phyloP scores from a whole-genome alignment of 2,888 invertebrate genomes.

The Macaria liturata region DNA sequence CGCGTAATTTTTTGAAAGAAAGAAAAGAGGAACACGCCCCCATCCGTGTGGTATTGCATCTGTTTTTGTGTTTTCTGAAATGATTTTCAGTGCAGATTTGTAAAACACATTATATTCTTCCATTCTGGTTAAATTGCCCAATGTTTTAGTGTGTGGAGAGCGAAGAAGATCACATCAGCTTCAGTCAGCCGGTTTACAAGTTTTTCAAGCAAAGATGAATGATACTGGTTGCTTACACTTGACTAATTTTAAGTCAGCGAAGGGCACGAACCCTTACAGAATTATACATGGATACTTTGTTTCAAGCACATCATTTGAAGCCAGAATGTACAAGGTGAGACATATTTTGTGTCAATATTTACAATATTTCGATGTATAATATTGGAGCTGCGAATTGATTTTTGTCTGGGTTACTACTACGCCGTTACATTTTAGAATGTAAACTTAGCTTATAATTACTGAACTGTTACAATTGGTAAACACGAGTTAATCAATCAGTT shows the following conservation, averaged over 20 bases:
- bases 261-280: conserved; percentile 88
- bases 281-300: conserved; percentile 94
- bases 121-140: background rate
- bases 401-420: conserved; percentile 7
- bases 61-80: conserved; percentile 33
- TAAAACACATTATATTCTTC: too few species aligned
- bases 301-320: conserved; percentile 90
- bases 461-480: too few species aligned
- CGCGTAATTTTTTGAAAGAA: conserved; percentile 38
- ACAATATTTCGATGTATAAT: conserved; percentile 37
- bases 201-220: conserved; percentile 77
- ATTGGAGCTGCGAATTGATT: conserved; percentile 30
- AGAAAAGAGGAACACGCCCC: conserved; percentile 41
- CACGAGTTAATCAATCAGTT: too few species aligned
- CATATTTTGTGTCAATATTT: conserved; percentile 9
- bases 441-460: too few species aligned
- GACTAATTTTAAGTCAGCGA: conserved; percentile 89
- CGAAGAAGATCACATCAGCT: conserved; percentile 7
- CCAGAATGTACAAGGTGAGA: conserved; percentile 91
- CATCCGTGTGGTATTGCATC: conserved; percentile 35
- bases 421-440: background rate
- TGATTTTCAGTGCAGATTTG: conserved; percentile 5
- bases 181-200: conserved; percentile 43
- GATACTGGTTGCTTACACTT: conserved; percentile 91
- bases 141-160: conserved; percentile 12